Base-by-base conservation (phyloP, 2,113 vertebrate species). In the Rana temporaria region DNA sequence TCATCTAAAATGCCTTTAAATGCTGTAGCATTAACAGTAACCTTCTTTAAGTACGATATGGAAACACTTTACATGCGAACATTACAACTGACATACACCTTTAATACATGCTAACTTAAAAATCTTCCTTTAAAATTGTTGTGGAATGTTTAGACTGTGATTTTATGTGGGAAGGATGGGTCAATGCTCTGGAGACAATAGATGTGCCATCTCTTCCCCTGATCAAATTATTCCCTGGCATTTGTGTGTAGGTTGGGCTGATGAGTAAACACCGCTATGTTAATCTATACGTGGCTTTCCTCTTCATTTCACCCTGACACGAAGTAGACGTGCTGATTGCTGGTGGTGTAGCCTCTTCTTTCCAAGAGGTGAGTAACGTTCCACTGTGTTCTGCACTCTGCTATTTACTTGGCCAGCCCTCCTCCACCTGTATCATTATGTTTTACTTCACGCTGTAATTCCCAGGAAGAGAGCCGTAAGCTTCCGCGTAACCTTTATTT, bases 401-500 rank as follows among this genome's bases (percentile, higher is more conserved):
- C 72, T 60, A 38, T 80, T 42, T 80, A 60, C 19, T 62, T 52
- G 55, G 53, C 18, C 78, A 9, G 7, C 64, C 65, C 53, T 60
- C 56, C 14, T 59, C 78, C 67, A 80, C 67, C 78, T 80, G 67
- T 80, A 30, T 80, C 26, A 80, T 80, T 80, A 68, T 81, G 77
- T 68, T 89, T 88, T 92, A 90, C 89, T 88, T 91, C 87, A 89
- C 84, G 82, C 19, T 66, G 91, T 92, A 92, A 95, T 95, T 96
- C 95, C 91, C 93, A 78, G 81, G 91, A 92, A 90, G 88, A 85
- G 92, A 92, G 90, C 92, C 92, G 93, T 93, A 92, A 92, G 94
- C 89, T 92, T 91, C 88, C 87, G 83, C 57, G 74, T 95, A 96
- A 97, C 94, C 96, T 98, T 97, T 96, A 96, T 95, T 96, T 96